Evolutionary conservation across 92 coral and sea anemone genomes (phyloP).

Genomic region (Zoanthus solanderi): DNA sequence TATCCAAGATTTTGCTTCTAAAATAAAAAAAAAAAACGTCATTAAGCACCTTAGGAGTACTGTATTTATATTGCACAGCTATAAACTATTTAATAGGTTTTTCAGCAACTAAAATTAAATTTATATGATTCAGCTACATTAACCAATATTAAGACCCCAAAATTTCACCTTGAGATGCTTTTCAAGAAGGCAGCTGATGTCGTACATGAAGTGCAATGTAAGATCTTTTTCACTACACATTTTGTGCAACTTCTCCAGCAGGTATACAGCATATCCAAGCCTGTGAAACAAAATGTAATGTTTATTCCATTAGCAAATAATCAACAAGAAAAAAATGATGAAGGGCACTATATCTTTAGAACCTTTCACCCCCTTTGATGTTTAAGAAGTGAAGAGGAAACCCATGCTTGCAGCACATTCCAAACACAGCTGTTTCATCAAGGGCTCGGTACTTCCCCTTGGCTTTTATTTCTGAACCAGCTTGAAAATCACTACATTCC

Average conservation of each 20-base stretch:
- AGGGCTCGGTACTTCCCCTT: constrained; percentile 72
- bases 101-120: not conserved
- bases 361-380: constrained; percentile 76
- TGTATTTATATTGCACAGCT: not conserved
- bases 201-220: constrained; percentile 65
- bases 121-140: not conserved
- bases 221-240: constrained; percentile 16
- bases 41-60: not conserved
- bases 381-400: constrained; percentile 66
- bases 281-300: constrained; percentile 29
- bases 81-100: not conserved
- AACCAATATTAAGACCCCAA: not conserved
- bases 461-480: constrained; percentile 68
- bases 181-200: constrained; percentile 64
- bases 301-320: not conserved
- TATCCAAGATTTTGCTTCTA: constrained; percentile 64
- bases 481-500: constrained; percentile 59
- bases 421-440: constrained; percentile 76
- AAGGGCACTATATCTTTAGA: constrained; percentile 2
- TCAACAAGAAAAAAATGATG: not conserved
- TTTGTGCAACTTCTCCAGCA: constrained; percentile 48
- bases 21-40: constrained; percentile 26
- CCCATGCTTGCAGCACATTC: constrained; percentile 70
- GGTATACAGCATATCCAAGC: constrained; percentile 61
- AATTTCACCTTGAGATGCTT: constrained; percentile 57